Percentiles rank a stretch among this genome's conserved stretches.
These are phyloP conservation scores for Temnothorax nylanderi DNA, from an alignment of 1,140 invertebrate genomes.

Conservation along the genomic window DNA sequence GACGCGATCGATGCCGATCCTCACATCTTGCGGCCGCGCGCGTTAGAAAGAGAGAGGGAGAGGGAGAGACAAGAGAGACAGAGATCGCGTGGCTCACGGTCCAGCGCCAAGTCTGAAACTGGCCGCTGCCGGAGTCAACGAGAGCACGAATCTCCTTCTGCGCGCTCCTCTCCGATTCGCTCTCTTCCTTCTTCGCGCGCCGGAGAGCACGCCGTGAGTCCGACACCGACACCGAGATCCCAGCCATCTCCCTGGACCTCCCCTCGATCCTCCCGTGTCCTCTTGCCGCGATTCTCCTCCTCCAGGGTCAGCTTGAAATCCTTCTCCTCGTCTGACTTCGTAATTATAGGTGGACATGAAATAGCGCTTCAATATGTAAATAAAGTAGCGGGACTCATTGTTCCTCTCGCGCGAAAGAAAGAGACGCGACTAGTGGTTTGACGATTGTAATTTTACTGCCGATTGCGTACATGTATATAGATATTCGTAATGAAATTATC, in stretches of 20 bases:
- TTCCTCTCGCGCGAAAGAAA: conserved; percentile 8
- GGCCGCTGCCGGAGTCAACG: conserved; percentile 63
- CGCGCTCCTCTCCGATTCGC: conserved; percentile 56
- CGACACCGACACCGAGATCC: conserved; percentile 65
- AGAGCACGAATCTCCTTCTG: conserved; percentile 51
- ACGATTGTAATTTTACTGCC: conserved; percentile 20
- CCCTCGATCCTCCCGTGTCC: conserved; percentile 56
- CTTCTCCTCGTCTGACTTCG: conserved; percentile 2
- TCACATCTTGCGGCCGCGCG: conserved; percentile 75
- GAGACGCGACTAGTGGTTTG: background rate
- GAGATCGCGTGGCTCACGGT: conserved; percentile 78
- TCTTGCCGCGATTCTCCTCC: conserved; percentile 1
- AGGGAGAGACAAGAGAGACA: conserved; percentile 7
- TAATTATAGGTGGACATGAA: conserved; percentile 52
- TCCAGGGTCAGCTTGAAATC: conserved; percentile 35
- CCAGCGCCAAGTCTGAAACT: conserved; percentile 82
- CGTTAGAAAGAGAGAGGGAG: background rate
- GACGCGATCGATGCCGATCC: conserved; percentile 51
- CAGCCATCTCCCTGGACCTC: conserved; percentile 29
- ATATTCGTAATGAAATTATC: background rate
- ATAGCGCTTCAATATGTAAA: conserved; percentile 54
- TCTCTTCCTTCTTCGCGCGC: conserved; percentile 64
- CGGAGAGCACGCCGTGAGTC: conserved; percentile 53
- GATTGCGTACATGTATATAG: background rate
- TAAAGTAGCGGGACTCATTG: conserved; percentile 43